These are phyloP conservation scores for Pheosia gnoma DNA, from an alignment of 2,888 invertebrate genomes.

Conservation along the genomic window DNA sequence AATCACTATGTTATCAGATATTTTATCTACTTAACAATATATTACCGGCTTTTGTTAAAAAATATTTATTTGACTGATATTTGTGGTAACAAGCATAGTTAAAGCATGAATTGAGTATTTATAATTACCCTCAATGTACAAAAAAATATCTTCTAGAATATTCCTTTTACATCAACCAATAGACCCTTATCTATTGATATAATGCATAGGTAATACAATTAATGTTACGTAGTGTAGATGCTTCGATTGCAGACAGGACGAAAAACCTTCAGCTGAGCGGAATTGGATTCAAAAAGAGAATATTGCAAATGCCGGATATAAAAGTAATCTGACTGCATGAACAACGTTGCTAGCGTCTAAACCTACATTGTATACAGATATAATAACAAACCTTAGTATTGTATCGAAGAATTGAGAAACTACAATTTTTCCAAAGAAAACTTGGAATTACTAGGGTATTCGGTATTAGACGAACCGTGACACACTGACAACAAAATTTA, in stretches of 20 bases:
- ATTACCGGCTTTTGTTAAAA: too few species aligned
- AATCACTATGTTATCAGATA: too few species aligned
- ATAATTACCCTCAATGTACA: neutral
- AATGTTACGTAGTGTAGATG: too few species aligned
- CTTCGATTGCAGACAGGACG: neutral
- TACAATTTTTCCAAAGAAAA: too few species aligned
- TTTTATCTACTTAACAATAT: too few species aligned
- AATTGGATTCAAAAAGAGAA: neutral
- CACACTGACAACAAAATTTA: neutral
- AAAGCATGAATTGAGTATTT: neutral
- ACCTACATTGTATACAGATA: neutral
- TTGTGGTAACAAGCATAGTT: too few species aligned
- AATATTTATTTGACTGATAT: too few species aligned
- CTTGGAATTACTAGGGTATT: too few species aligned
- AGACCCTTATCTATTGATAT: neutral
- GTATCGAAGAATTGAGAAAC: too few species aligned
- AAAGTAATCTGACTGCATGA: neutral
- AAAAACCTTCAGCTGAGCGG: neutral
- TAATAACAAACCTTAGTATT: constrained; percentile 1
- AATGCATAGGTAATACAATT: too few species aligned
- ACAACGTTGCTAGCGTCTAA: neutral
- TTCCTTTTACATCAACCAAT: neutral
- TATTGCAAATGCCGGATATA: constrained; percentile 1
- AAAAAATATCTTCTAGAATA: neutral
- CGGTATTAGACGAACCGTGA: neutral